Evolutionary conservation across 2,113 vertebrate species (phyloP).

Genomic region (Oophaga pumilio): DNA sequence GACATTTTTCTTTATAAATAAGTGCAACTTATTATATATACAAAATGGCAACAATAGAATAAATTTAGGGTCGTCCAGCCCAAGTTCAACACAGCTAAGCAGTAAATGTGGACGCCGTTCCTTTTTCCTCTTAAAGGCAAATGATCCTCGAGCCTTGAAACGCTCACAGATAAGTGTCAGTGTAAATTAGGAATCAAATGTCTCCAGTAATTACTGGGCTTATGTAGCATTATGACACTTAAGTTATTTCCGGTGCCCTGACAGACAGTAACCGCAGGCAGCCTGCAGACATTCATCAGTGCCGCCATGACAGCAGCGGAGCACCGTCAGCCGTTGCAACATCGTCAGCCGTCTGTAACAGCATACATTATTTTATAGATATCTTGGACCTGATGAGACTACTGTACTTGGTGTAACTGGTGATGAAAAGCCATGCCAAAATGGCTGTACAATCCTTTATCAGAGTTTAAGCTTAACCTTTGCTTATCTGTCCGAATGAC

Average conservation of each 20-base stretch:
- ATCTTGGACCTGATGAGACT: too few relatives aligned
- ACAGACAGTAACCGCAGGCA: slow-evolving; percentile 18
- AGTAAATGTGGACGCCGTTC: neutral
- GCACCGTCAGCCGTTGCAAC: neutral
- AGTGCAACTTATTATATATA: too few relatives aligned
- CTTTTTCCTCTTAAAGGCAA: neutral
- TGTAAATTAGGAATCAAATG: slow-evolving; percentile 18
- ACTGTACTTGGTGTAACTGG: too few relatives aligned
- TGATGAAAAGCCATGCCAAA: too few relatives aligned
- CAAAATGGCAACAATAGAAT: too few relatives aligned
- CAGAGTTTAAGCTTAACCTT: too few relatives aligned
- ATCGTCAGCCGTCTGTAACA: neutral
- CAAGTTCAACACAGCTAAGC: neutral
- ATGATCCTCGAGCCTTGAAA: neutral
- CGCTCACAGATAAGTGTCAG: slow-evolving; percentile 28
- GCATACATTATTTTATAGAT: too few relatives aligned
- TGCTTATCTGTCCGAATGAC: too few relatives aligned
- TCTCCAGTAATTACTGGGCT: slow-evolving; percentile 40
- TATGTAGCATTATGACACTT: slow-evolving; percentile 41
- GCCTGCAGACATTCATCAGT: neutral
- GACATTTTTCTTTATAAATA: too few relatives aligned
- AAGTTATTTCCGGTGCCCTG: slow-evolving; percentile 16
- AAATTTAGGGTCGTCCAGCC: too few relatives aligned
- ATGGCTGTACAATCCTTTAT: too few relatives aligned
- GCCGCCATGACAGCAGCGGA: neutral